These are phyloP conservation scores for Hycleus cichorii DNA, from an alignment of 1,140 invertebrate genomes.

Conservation along the genomic window DNA sequence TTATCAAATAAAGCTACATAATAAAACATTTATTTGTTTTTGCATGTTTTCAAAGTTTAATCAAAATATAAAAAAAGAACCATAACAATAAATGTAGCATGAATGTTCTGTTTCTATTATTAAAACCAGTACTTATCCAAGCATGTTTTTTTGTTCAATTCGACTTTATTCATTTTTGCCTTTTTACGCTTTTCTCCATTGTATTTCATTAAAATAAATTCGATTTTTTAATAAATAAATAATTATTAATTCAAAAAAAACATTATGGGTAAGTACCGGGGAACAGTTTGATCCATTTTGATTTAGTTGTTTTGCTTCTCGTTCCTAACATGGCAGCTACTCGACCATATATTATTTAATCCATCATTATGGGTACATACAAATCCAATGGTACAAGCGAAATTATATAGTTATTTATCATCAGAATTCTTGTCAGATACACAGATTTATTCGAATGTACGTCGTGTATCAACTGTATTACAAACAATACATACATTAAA, in stretches of 20 bases:
- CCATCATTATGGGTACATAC: conserved; percentile 98
- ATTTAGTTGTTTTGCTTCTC: conserved; percentile 70
- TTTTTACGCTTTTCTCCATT: conserved; percentile 4
- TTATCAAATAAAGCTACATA: too few species aligned
- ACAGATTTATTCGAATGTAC: conserved; percentile 94
- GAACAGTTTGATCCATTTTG: conserved; percentile 54
- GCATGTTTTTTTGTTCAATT: conserved; percentile 25
- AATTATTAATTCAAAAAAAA: background rate
- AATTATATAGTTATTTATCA: conserved; percentile 94
- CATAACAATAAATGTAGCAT: too few species aligned
- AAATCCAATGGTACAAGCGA: conserved; percentile 89
- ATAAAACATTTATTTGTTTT: too few species aligned
- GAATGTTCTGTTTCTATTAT: background rate
- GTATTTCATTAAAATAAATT: background rate
- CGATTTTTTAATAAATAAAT: background rate
- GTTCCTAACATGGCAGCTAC: conserved; percentile 81
- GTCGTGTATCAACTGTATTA: conserved; percentile 92
- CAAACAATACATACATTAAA: conserved; percentile 98
- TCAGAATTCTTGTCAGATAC: conserved; percentile 96
- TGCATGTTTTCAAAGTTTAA: too few species aligned
- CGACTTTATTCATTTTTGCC: conserved; percentile 3
- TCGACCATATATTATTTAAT: conserved; percentile 99
- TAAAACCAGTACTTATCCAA: conserved; percentile 37
- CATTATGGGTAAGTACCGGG: conserved; percentile 46
- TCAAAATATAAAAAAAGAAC: too few species aligned